These are phyloP conservation scores for Salvator merianae DNA, from an alignment of 2,113 vertebrate species.

Conservation along the genomic window DNA sequence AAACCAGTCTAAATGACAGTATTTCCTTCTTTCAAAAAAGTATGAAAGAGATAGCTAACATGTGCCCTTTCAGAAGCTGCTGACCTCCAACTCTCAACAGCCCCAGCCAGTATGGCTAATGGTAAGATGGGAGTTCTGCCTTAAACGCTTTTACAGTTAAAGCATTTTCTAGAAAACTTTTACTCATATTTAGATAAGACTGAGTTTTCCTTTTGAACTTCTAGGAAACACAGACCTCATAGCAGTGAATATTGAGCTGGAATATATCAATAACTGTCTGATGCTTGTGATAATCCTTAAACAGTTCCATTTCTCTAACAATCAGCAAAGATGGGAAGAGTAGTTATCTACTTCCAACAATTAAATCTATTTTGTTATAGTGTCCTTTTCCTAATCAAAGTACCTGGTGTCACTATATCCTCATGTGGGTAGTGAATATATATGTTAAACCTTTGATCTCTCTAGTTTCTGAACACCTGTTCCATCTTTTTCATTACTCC, in stretches of 20 bases:
- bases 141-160: no score
- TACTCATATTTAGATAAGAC: background rate
- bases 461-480: background rate
- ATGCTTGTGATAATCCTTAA: rapidly evolving
- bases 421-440: background rate
- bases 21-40: no score
- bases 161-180: no score
- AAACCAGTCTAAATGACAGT: no score
- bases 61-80: no score
- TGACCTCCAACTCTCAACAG: no score
- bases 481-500: no score
- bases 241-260: background rate
- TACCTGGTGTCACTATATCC: background rate
- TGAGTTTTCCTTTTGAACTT: background rate
- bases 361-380: background rate
- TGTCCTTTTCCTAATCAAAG: constrained; percentile 19
- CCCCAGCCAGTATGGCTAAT: no score
- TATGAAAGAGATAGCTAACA: no score
- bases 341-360: background rate
- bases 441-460: background rate
- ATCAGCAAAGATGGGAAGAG: no score
- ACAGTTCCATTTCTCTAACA: background rate
- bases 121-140: no score
- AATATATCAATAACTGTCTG: background rate
- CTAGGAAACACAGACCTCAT: background rate